Percentiles rank a stretch among this genome's conserved stretches.
Evolutionary conservation across 2,797 vertebrate species (phyloP).

Genomic region (Xiphophorus birchmanni): DNA sequence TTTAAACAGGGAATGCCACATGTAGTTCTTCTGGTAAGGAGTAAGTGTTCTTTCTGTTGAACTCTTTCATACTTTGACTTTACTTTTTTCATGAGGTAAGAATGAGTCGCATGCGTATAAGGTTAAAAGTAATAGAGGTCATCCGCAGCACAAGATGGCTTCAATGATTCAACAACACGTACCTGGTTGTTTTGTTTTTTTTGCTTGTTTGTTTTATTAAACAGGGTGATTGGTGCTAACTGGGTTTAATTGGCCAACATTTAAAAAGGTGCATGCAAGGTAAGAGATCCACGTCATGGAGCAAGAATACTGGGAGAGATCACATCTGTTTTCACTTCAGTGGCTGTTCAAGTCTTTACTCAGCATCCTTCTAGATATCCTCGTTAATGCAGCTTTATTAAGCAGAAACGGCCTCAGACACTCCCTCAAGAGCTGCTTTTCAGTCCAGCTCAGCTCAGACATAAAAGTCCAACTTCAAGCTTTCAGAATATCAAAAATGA

Average conservation of each 20-base stretch:
- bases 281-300: slow-evolving; percentile 15
- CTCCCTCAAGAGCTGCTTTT: slow-evolving; percentile 25
- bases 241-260: slow-evolving; percentile 13
- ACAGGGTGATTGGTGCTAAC: slow-evolving; percentile 6
- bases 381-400: slow-evolving; percentile 33
- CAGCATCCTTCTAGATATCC: slow-evolving; percentile 35
- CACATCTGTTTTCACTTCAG: slow-evolving; percentile 56
- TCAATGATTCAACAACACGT: neutral
- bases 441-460: slow-evolving; percentile 37
- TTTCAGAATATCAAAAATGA: slow-evolving; percentile 33
- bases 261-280: slow-evolving; percentile 2
- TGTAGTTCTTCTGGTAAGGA: neutral
- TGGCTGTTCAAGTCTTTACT: slow-evolving; percentile 35
- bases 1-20: slow-evolving; percentile 5
- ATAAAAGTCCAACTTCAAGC: slow-evolving; percentile 31
- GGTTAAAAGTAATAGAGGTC: slow-evolving; percentile 8
- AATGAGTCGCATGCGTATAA: neutral
- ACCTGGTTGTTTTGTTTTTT: neutral
- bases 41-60: slow-evolving; percentile 9
- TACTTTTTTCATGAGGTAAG: slow-evolving; percentile 11
- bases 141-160: slow-evolving; percentile 11
- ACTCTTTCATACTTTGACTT: slow-evolving; percentile 25
- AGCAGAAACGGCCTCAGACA: slow-evolving; percentile 13
- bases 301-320: slow-evolving; percentile 19
- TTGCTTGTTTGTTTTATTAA: neutral